Evolutionary conservation across 2,113 vertebrate species (phyloP).

Genomic region (Leptobrachium leishanense): DNA sequence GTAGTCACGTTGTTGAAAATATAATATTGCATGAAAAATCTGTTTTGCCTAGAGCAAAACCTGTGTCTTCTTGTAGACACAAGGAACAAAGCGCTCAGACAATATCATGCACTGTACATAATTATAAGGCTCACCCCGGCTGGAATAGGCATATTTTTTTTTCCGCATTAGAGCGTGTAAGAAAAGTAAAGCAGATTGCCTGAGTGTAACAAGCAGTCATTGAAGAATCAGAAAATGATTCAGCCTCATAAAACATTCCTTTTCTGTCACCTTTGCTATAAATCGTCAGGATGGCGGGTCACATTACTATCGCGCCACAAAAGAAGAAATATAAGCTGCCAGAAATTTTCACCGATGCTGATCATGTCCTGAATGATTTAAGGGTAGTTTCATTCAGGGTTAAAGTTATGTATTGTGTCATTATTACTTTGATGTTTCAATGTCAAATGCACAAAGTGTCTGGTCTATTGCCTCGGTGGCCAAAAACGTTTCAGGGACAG

Average conservation of each 20-base stretch:
- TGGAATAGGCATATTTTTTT: background rate
- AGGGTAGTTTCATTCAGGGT: too few relatives aligned
- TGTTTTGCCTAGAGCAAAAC: constrained; percentile 33
- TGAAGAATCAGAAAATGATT: background rate
- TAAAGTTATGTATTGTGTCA: too few relatives aligned
- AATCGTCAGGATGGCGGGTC: background rate
- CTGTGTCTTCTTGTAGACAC: constrained; percentile 9
- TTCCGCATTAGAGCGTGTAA: background rate
- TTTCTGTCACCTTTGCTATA: background rate
- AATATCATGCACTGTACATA: constrained; percentile 4
- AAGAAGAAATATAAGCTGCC: too few relatives aligned
- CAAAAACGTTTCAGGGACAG: too few relatives aligned
- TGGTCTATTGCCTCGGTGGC: too few relatives aligned
- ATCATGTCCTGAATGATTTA: too few relatives aligned
- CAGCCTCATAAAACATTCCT: background rate
- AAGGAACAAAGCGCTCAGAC: background rate
- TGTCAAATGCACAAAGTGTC: too few relatives aligned
- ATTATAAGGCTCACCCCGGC: background rate
- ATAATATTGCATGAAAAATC: constrained; percentile 33
- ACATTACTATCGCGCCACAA: too few relatives aligned
- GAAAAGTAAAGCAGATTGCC: background rate
- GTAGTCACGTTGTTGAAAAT: constrained; percentile 28
- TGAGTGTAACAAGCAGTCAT: background rate
- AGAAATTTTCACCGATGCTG: too few relatives aligned
- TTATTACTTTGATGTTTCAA: too few relatives aligned